These are phyloP conservation scores for Oreochromis tanganicae DNA, from an alignment of 2,113 vertebrate species.

Conservation along the genomic window DNA sequence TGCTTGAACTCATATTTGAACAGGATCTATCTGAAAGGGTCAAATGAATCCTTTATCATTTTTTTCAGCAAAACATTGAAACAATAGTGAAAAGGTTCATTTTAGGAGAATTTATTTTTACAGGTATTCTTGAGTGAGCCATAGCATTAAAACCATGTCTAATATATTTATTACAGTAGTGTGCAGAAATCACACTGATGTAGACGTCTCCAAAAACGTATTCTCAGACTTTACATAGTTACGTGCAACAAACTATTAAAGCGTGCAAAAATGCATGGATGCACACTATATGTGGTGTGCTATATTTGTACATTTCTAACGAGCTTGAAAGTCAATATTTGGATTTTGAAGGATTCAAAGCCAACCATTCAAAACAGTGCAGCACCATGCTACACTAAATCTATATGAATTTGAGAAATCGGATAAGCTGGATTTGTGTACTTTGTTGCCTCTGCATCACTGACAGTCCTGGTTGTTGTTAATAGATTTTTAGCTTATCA, in stretches of 20 bases:
- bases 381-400: neutral
- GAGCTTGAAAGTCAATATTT: neutral
- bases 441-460: neutral
- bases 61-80: fast-evolving
- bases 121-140: neutral
- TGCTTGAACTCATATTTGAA: neutral
- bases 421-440: neutral
- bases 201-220: fast-evolving
- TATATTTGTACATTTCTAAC: neutral
- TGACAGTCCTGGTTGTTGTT: neutral
- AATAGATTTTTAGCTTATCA: neutral
- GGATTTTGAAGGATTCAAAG: neutral
- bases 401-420: neutral
- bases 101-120: neutral
- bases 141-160: neutral
- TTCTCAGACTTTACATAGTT: neutral
- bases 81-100: fast-evolving
- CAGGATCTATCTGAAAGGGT: neutral
- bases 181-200: fast-evolving
- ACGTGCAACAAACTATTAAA: neutral
- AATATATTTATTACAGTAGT: neutral
- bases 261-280: fast-evolving
- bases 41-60: fast-evolving
- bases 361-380: neutral
- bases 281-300: fast-evolving